A percentile compares a stretch with the other conserved stretches of the same genome.
These are phyloP conservation scores for Monomorium pharaonis DNA, from an alignment of 1,140 invertebrate genomes.

Conservation along the genomic window DNA sequence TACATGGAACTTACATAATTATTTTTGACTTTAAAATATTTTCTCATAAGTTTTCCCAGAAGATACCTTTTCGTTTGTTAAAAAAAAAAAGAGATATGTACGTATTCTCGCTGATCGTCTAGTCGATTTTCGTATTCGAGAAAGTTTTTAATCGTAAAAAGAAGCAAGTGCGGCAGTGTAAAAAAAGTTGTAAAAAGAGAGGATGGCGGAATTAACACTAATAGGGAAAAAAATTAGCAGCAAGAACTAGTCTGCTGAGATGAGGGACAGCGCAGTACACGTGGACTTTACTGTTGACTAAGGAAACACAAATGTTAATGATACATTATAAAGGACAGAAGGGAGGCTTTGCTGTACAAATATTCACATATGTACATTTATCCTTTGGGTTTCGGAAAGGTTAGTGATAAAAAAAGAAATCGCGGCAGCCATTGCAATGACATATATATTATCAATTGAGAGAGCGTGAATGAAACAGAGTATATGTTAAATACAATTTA, in stretches of 20 bases:
- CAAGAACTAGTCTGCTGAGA: not conserved
- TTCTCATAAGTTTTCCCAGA: not conserved
- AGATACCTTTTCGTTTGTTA: not conserved
- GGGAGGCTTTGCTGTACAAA: constrained; percentile 63
- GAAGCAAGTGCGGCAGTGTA: not conserved
- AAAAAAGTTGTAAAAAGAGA: not conserved
- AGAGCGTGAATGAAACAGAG: constrained; percentile 18
- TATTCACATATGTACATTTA: constrained; percentile 64
- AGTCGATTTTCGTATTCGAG: not conserved
- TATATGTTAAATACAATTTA: constrained; percentile 75
- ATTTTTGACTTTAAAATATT: not conserved
- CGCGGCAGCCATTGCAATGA: constrained; percentile 21
- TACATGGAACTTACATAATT: not conserved
- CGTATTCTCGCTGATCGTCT: not conserved
- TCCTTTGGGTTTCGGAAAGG: constrained; percentile 16
- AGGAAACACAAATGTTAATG: constrained; percentile 26
- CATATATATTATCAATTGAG: not conserved
- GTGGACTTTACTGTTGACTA: constrained; percentile 7
- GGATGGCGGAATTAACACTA: not conserved
- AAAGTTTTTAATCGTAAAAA: not conserved
- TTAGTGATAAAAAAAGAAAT: constrained; percentile 38
- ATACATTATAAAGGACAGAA: not conserved
- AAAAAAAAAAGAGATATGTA: not conserved
- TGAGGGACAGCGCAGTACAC: not conserved
- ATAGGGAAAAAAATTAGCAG: not conserved